Conservation (phyloP, 2,113 vertebrate genomes). For the Xyliphius kryptos region DNA sequence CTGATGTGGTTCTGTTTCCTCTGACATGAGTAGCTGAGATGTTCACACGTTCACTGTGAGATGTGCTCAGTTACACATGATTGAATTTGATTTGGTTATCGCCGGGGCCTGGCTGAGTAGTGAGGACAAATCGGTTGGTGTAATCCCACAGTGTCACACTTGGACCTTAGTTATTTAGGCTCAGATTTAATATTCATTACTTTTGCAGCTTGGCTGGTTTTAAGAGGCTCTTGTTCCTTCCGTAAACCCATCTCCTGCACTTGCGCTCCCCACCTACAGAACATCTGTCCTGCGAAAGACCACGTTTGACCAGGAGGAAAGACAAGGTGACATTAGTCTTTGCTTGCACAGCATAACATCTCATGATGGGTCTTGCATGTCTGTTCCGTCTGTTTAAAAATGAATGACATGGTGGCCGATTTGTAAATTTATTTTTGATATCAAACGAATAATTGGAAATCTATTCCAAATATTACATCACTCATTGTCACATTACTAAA, state of each 20-base stretch:
- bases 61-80: constrained; percentile 50
- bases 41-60: constrained; percentile 16
- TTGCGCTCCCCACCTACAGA: constrained; percentile 49
- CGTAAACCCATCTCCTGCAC: constrained; percentile 47
- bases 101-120: constrained; percentile 54
- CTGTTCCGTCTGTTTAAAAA: too few species aligned
- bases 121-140: constrained; percentile 68
- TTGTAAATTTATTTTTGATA: too few species aligned
- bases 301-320: constrained; percentile 1
- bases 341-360: not conserved
- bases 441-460: too few species aligned
- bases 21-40: constrained; percentile 28
- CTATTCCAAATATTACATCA: too few species aligned
- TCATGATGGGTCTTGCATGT: too few species aligned
- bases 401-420: too few species aligned
- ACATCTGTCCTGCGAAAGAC: not conserved
- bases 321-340: not conserved
- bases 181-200: constrained; percentile 74
- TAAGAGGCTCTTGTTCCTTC: constrained; percentile 66
- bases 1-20: constrained; percentile 12
- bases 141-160: constrained; percentile 67
- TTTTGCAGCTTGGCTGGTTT: constrained; percentile 73
- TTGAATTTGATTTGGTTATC: constrained; percentile 57
- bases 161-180: constrained; percentile 66
- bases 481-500: too few species aligned